phyloP scores from a whole-genome alignment of 2,888 invertebrate genomes.

The Caenorhabditis macrosperma region DNA sequence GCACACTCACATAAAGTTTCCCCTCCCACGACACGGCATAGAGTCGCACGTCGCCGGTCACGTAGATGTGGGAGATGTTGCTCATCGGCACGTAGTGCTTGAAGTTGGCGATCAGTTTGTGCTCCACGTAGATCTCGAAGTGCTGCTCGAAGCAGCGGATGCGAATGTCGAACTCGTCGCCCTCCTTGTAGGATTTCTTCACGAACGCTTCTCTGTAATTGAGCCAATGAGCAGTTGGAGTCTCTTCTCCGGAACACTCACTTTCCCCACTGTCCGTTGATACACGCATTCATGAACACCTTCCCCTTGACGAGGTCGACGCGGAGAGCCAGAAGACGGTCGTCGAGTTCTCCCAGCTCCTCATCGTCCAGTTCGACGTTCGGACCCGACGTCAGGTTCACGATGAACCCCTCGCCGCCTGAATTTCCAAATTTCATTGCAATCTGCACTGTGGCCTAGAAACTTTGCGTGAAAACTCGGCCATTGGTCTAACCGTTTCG shows the following conservation, averaged over 20 bases:
- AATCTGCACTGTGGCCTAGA: too few species aligned
- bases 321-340: slow-evolving; percentile 75
- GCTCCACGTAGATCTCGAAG: slow-evolving; percentile 78
- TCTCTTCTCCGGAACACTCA: too few species aligned
- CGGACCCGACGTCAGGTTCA: slow-evolving; percentile 77
- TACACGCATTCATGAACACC: slow-evolving; percentile 77
- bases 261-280: slow-evolving; percentile 79
- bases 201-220: slow-evolving; percentile 70
- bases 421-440: too few species aligned
- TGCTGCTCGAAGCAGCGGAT: slow-evolving; percentile 77
- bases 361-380: slow-evolving; percentile 77
- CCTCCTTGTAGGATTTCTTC: slow-evolving; percentile 70
- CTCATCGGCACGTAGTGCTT: slow-evolving; percentile 77
- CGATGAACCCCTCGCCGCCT: slow-evolving; percentile 75
- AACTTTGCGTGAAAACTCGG: too few species aligned
- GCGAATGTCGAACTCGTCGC: slow-evolving; percentile 79
- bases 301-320: slow-evolving; percentile 71
- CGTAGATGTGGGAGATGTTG: slow-evolving; percentile 74
- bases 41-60: slow-evolving; percentile 73
- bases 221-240: too few species aligned
- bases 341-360: slow-evolving; percentile 68
- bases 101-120: slow-evolving; percentile 78
- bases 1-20: slow-evolving; percentile 76
- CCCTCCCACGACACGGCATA: slow-evolving; percentile 78
- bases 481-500: too few species aligned